These are phyloP conservation scores for Stenotaenia linearis DNA, from an alignment of 2,888 invertebrate genomes.

Conservation along the genomic window DNA sequence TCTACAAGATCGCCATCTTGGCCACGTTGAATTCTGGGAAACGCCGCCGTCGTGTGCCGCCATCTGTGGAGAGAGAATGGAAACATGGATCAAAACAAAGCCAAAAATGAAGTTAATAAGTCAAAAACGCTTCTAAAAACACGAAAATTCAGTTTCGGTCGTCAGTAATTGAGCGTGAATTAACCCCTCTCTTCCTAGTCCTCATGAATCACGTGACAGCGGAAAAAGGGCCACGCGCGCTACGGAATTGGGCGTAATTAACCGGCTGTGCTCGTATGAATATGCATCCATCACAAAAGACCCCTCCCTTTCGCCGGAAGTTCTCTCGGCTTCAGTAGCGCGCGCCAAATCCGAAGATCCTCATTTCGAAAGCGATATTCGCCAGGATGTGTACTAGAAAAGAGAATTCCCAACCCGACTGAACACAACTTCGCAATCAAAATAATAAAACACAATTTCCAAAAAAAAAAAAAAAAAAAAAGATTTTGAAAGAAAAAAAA, in stretches of 20 bases:
- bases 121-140: background rate
- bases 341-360: slow-evolving; percentile 19
- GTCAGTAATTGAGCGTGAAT: no score
- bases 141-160: no score
- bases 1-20: background rate
- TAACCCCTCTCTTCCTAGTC: no score
- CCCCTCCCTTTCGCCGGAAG: background rate
- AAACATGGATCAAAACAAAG: background rate
- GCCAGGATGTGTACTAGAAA: background rate
- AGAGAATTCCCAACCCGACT: background rate
- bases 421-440: background rate
- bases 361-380: background rate
- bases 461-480: background rate
- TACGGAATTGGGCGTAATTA: slow-evolving; percentile 15
- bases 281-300: background rate
- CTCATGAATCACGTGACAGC: background rate
- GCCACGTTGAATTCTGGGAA: background rate
- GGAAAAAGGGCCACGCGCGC: background rate
- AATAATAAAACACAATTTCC: no score
- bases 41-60: background rate
- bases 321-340: background rate
- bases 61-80: background rate
- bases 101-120: background rate
- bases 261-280: background rate
- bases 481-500: background rate